phyloP scores from a whole-genome alignment of 1,140 invertebrate genomes.

The Episyrphus balteatus region DNA sequence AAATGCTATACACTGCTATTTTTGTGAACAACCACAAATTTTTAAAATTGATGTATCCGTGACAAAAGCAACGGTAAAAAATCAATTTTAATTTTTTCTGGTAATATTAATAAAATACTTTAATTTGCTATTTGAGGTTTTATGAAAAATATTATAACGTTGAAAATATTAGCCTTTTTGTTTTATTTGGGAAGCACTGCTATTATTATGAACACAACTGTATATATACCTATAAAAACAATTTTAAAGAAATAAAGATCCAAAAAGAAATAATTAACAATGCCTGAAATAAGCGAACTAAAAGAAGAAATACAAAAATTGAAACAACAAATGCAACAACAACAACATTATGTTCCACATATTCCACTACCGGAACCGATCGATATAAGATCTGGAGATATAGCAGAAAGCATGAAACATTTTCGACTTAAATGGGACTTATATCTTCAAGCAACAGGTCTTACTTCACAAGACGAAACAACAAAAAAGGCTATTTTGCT shows the following conservation, averaged over 20 bases:
- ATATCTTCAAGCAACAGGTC: not conserved
- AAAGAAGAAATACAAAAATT: not conserved
- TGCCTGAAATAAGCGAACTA: not conserved
- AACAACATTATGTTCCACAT: not conserved
- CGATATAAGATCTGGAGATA: not conserved
- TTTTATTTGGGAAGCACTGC: no score
- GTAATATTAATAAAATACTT: no score
- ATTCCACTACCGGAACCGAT: not conserved
- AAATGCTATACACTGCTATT: no score
- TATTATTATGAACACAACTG: no score
- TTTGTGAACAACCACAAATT: no score
- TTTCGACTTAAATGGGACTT: not conserved
- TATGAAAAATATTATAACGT: no score
- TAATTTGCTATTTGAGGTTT: no score
- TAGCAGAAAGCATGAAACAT: not conserved
- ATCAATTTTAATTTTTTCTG: no score
- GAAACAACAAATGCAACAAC: no score
- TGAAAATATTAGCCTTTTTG: no score
- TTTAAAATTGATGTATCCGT: no score
- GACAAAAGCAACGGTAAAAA: no score
- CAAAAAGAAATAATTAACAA: not conserved
- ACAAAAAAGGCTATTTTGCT: not conserved
- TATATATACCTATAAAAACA: not conserved
- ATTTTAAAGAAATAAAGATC: not conserved
- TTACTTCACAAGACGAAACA: not conserved